Evolutionary conservation across 2,113 vertebrate species (phyloP), one percentile per base, ranked within the genome.

Genomic region (Calidris pugnax): DNA sequence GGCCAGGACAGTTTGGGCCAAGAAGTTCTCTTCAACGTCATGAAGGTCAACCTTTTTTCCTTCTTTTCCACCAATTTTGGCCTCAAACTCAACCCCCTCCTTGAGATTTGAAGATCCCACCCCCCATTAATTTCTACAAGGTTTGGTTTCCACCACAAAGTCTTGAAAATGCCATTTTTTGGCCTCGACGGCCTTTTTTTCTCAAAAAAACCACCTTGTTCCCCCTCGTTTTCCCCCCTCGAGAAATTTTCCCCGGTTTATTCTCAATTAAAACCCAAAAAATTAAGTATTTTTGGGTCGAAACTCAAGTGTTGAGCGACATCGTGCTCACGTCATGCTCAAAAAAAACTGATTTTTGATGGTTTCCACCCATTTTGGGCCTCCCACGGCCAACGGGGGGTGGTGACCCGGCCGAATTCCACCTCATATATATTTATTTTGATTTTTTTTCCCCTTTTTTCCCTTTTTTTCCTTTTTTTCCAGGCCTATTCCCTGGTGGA

Each of bases 1-100:
- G 99, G 99, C 12, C 99, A 99, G 97, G 99, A 99, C 97, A 99
- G 99, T 93, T 97, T 99, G 83, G 99, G 99, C 17, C 99, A 99
- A 94, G 99, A 99, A 90, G 99, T 99, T 66, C 99, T 99, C 60
- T 99, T 99, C 97, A 99, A 99, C 1, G 99, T 99, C 97, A 99
- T 99, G 99, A 99, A 99, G 99, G 99, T 99, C 1, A 37, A 45
- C 12, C 16, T 45, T 45, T 45, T 45, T 45, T 17, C 43, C 7
- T 45, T 13, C 41, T 43, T 43, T 43, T 43, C 63, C 4, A 2
- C 1, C 1, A 11, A 5, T 50, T 11, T 48, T 19, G 67, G 60
- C 35, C 30, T 2, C 35, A 1, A 7, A 47, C 56, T 19, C 2
- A 39, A 2, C 28, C 5, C 47, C 12, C 8, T 43, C 55, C 71